Conservation (phyloP, 1,140 invertebrate species). For the Lepidurus couesii region DNA sequence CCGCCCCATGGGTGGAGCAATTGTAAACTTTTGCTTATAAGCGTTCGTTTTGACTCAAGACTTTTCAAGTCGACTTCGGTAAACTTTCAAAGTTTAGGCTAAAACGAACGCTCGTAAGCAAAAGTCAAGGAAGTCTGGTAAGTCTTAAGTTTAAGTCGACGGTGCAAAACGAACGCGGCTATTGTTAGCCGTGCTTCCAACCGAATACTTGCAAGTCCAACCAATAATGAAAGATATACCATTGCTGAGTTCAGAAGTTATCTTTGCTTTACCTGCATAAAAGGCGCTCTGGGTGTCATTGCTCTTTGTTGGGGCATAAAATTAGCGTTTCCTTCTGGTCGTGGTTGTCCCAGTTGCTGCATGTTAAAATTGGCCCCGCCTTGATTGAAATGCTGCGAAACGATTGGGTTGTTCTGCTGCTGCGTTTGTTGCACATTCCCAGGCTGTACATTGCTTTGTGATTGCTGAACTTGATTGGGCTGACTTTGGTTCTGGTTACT, state of each 20-base stretch:
- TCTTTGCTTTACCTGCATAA: conserved; percentile 23
- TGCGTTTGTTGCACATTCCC: conserved; percentile 52
- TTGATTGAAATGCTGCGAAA: conserved; percentile 27
- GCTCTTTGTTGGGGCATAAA: conserved; percentile 26
- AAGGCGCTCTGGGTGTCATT: conserved; percentile 24
- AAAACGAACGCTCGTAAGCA: too few species aligned
- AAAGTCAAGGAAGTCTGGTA: too few species aligned
- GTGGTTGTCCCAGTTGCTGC: conserved; percentile 17
- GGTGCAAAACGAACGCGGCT: too few species aligned
- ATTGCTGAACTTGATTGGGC: conserved; percentile 39
- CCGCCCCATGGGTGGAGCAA: too few species aligned
- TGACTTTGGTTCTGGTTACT: conserved; percentile 40
- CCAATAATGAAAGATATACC: too few species aligned
- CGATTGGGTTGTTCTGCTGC: conserved; percentile 46
- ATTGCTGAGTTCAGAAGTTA: background rate
- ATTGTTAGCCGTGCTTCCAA: too few species aligned
- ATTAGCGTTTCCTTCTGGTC: background rate
- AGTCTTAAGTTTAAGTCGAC: too few species aligned
- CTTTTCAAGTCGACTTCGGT: too few species aligned
- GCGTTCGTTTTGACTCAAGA: too few species aligned
- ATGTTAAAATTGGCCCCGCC: conserved; percentile 19
- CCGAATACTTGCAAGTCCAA: too few species aligned
- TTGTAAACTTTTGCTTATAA: too few species aligned
- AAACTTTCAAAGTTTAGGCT: too few species aligned
- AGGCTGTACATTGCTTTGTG: conserved; percentile 47